phyloP scores from a whole-genome alignment of 2,113 vertebrate species.

The Grammomys dolichurus region DNA sequence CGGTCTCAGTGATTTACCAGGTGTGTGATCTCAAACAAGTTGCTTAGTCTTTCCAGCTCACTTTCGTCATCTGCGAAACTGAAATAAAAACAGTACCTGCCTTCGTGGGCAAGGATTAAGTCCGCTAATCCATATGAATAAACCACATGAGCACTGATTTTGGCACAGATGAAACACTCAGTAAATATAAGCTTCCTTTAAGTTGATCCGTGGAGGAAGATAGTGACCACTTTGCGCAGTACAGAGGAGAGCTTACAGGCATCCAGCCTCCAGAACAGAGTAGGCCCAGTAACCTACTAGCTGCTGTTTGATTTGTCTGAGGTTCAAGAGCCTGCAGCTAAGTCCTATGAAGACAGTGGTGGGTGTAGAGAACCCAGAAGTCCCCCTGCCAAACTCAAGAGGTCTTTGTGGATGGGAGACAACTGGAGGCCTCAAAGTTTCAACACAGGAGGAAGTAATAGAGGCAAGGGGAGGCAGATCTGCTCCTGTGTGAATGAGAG shows the following conservation, averaged over 20 bases:
- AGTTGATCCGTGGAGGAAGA: background rate
- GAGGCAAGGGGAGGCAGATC: background rate
- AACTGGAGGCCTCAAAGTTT: background rate
- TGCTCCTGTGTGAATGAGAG: background rate
- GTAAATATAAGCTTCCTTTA: background rate
- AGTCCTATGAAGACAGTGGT: background rate
- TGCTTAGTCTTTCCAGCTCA: constrained; percentile 33
- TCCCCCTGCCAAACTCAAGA: background rate
- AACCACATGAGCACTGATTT: background rate
- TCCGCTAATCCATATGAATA: constrained; percentile 8
- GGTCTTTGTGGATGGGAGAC: background rate
- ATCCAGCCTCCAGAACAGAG: background rate
- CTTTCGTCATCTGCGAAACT: constrained; percentile 51
- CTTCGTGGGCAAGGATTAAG: background rate
- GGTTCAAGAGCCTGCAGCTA: background rate
- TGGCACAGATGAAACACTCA: constrained; percentile 2
- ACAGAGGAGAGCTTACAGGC: rapidly evolving
- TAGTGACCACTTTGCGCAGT: rapidly evolving
- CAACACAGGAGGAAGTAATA: background rate
- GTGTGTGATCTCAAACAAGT: background rate
- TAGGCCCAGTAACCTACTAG: background rate
- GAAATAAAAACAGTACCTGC: constrained; percentile 45
- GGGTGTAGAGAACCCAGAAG: too few species aligned
- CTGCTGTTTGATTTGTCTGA: background rate
- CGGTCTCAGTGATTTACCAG: background rate